Evolutionary conservation across 2,113 vertebrate species (phyloP).

Genomic region (Quiscalus mexicanus): DNA sequence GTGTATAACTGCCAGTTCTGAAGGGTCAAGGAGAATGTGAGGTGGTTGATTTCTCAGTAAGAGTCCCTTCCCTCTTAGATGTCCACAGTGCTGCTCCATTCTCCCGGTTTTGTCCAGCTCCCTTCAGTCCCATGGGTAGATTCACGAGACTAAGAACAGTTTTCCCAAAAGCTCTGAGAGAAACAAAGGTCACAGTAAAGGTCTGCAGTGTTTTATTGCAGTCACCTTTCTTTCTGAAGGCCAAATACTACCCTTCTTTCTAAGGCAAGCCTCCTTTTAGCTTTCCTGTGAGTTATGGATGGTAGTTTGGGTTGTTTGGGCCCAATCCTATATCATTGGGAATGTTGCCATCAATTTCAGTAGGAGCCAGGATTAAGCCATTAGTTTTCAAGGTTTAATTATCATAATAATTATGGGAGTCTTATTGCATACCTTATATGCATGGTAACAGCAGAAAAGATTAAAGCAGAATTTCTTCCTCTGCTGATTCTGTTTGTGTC

Average conservation of each 20-base stretch:
- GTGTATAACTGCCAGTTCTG: neutral
- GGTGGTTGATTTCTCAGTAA: neutral
- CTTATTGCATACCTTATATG: conserved; percentile 46
- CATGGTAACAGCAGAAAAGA: conserved; percentile 58
- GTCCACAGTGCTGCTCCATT: neutral
- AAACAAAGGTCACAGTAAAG: conserved; percentile 11
- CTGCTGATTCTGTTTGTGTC: conserved; percentile 43
- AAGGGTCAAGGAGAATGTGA: neutral
- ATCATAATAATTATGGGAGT: neutral
- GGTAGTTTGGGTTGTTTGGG: neutral
- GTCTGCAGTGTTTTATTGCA: conserved; percentile 16
- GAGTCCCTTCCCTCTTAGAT: neutral
- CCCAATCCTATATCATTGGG: neutral
- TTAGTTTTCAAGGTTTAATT: conserved; percentile 61
- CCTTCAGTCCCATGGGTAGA: neutral
- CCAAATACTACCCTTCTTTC: neutral
- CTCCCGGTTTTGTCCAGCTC: neutral
- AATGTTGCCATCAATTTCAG: conserved; percentile 20
- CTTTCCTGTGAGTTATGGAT: neutral
- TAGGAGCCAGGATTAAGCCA: conserved; percentile 18
- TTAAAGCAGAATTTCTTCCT: conserved; percentile 70
- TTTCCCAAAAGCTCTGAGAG: neutral
- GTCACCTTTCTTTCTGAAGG: neutral
- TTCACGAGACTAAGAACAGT: neutral
- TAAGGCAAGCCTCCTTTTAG: neutral